phyloP scores from a whole-genome alignment of 2,888 invertebrate species.

The Yponomeuta cagnagella region DNA sequence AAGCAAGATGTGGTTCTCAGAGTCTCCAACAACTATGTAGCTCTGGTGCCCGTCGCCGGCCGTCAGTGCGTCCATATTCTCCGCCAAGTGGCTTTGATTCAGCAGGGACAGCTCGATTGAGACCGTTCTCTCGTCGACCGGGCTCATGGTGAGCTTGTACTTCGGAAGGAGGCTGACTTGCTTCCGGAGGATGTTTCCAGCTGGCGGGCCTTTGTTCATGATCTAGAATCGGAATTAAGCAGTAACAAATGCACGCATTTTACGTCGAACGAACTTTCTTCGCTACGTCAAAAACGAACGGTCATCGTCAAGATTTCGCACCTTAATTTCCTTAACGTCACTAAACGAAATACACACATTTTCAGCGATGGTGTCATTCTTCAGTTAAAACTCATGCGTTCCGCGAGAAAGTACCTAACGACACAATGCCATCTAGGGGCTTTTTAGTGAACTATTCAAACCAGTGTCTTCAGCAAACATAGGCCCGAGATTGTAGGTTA shows the following conservation, averaged over 20 bases:
- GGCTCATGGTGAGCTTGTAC: slow-evolving; percentile 67
- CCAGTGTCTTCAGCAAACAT: no score
- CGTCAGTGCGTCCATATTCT: slow-evolving; percentile 58
- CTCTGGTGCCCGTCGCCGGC: slow-evolving; percentile 70
- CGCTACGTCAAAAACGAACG: no score
- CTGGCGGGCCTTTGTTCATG: slow-evolving; percentile 82
- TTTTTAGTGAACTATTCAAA: no score
- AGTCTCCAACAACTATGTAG: slow-evolving; percentile 79
- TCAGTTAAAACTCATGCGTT: no score
- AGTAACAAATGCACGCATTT: slow-evolving; percentile 12
- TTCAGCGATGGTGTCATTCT: no score
- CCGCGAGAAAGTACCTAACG: no score
- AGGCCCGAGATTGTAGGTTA: no score
- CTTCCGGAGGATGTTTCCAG: slow-evolving; percentile 80
- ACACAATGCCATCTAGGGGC: no score
- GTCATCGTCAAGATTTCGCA: no score
- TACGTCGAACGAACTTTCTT: not conserved
- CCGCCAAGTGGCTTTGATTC: slow-evolving; percentile 60
- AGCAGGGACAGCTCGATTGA: slow-evolving; percentile 47
- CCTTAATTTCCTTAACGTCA: no score
- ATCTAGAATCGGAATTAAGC: slow-evolving; percentile 64
- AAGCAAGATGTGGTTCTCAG: slow-evolving; percentile 76
- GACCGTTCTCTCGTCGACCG: slow-evolving; percentile 44
- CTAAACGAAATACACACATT: no score
- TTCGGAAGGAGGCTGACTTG: slow-evolving; percentile 78